Evolutionary conservation across 2,797 vertebrate species (phyloP).

Genomic region (Falco naumanni): DNA sequence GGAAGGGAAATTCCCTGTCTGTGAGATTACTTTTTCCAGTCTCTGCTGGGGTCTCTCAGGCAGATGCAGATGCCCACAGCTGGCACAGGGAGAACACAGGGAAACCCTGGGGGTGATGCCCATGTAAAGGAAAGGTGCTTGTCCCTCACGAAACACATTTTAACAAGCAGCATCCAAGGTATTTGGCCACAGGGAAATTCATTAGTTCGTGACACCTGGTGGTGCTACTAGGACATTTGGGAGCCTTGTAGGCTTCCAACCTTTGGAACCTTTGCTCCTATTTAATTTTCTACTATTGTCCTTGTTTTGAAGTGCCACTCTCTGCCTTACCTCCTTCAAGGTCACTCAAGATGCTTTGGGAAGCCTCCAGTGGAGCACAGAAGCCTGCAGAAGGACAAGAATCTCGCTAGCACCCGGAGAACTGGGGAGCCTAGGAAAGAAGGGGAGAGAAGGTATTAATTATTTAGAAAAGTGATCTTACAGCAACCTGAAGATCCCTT

Average conservation of each 20-base stretch:
- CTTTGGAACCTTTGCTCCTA: neutral
- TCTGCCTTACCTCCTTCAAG: slow-evolving; percentile 22
- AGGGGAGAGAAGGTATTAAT: neutral
- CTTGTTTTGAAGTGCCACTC: neutral
- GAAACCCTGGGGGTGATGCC: neutral
- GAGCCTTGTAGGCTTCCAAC: neutral
- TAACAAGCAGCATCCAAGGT: neutral
- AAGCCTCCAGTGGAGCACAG: neutral
- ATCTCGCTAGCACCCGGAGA: neutral
- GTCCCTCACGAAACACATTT: neutral
- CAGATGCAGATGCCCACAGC: neutral
- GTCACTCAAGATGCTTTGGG: neutral
- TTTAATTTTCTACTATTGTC: neutral
- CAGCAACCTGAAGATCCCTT: neutral
- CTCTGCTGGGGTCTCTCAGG: neutral
- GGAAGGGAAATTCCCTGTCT: neutral
- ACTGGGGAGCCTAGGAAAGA: neutral
- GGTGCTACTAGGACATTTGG: neutral
- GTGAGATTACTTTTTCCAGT: neutral
- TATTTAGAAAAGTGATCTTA: neutral
- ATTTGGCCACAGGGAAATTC: neutral
- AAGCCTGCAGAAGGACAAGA: neutral
- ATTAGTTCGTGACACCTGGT: neutral
- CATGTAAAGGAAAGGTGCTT: neutral
- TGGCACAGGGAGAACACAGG: rapidly evolving